Evolutionary conservation across 2,888 invertebrate genomes (phyloP), one percentile per base, ranked within the genome.

Genomic region (Polymixis lichenea): DNA sequence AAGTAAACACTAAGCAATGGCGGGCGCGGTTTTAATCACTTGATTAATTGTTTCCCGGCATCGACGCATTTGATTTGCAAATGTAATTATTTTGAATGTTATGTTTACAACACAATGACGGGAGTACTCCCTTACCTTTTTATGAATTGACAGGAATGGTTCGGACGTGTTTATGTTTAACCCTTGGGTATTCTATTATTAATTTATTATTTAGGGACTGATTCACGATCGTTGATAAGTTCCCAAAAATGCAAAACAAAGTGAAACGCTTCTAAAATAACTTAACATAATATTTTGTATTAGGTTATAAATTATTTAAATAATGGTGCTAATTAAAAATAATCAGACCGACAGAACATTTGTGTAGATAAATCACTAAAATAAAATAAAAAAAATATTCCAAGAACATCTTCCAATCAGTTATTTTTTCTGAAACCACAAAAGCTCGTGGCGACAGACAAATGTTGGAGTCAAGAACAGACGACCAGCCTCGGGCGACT

Each of bases 31-130:
- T 75, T 69, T 83, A 78, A 78, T 83, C 71, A 87, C 68, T 75
- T 74, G 72, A 85, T 69, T 82, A 85, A 85, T 86, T 87, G 86
- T 78, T 85, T 85, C 77, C 75, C 28, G 72, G 70, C 76, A 87
- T 87, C 75, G 75, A 78, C 77, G 43, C 43, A 76, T 85, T 86
- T 82, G 86, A 86, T 87, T 86, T 87, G 86, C 79, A 80, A 86
- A 86, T 87, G 86, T 87, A 86, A 86, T 85, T 87, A 86, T 78
- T 82, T 76, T 56, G 58, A 64, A 64, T 67, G 81, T 84, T 78
- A 60, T 56, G 49, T 69, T 80, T 61, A 83, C 65, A 68, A 43
- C 58, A 62, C 38, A 79, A 79, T 72, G 67, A 43, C 46, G 11
- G 62, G n/a, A 53, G n/a, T 7, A 68, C 17, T 62, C 49, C 49